Evolutionary conservation across 2,797 vertebrate species (phyloP).

Genomic region (Micromesistius poutassou): DNA sequence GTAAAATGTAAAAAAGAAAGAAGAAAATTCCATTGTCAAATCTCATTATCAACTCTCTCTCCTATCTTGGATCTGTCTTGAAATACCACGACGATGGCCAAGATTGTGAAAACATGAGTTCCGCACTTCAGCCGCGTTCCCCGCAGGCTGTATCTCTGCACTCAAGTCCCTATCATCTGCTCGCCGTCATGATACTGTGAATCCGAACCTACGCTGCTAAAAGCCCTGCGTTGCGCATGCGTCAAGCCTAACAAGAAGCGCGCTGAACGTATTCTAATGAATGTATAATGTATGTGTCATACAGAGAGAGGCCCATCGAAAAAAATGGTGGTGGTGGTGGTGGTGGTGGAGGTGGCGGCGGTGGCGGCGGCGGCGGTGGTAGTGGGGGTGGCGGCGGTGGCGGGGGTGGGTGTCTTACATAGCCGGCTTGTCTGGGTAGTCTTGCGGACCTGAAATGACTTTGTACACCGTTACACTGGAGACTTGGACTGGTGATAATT

Average conservation of each 20-base stretch:
- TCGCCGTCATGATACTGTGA: no score
- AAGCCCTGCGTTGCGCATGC: background rate
- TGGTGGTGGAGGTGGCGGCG: background rate
- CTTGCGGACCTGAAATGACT: constrained; percentile 58
- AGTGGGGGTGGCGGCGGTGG: background rate
- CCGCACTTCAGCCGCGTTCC: no score
- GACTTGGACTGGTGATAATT: constrained; percentile 67
- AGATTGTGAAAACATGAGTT: no score
- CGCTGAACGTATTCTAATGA: constrained; percentile 1
- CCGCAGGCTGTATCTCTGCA: no score
- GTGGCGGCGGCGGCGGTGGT: no score
- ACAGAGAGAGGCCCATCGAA: background rate
- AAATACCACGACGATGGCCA: no score
- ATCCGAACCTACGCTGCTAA: background rate
- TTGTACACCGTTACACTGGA: constrained; percentile 52
- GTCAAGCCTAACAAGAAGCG: background rate
- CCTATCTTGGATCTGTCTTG: no score
- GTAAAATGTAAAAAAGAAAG: no score
- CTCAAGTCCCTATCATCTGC: no score
- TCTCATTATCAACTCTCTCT: no score
- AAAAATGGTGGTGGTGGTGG: background rate
- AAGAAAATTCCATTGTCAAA: no score
- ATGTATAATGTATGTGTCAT: constrained; percentile 2
- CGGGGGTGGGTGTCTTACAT: constrained; percentile 6
- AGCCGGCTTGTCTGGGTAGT: constrained; percentile 33